Evolutionary conservation across 2,888 invertebrate species (phyloP), one percentile per base, ranked within the genome.

Genomic region (Oxycera nigricornis): DNA sequence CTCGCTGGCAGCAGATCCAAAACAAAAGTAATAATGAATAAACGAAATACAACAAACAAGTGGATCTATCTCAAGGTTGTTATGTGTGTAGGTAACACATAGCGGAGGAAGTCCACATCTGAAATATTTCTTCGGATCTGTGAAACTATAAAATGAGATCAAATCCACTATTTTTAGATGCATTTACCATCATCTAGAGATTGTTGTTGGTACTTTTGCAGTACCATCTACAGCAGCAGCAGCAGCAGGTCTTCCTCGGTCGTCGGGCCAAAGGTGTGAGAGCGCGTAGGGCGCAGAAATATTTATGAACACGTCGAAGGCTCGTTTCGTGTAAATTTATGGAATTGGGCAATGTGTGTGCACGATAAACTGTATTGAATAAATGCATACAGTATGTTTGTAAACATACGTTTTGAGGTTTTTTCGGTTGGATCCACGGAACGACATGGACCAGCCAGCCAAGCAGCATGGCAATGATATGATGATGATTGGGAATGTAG

Each of bases 231-330:
- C n/a, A n/a, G n/a, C n/a, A n/a, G n/a, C n/a, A n/a, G n/a, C n/a
- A n/a, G n/a, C n/a, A n/a, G n/a, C n/a, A n/a, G 6, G 35, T 7
- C 35, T 35, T 35, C 6, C 7, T 11, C 11, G 35, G 35, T 11
- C 6, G 35, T 11, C 46, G 3, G 46, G 46, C 46, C 17, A 17
- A 46, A 14, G 17, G 46, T 46, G 46, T 14, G 14, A n/a, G 17
- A 14, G 46, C 46, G 46, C 17, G 46, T 55, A 41, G 22, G 65
- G 65, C 17, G 65, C 20, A 14, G 65, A 65, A 65, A 65, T 41
- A 65, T 65, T 65, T 65, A 65, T 65, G 65, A 22, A 26, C 41
- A 41, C 24, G 39, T 39, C 26, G 65, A 65, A 65, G 65, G 65
- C 65, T 41, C 65, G 39, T 65, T 39, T 41, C 7, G 41, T 35